Evolutionary conservation across 2,797 vertebrate genomes (phyloP), one percentile per base, ranked within the genome.

Genomic region (Microctenopoma lineatum): DNA sequence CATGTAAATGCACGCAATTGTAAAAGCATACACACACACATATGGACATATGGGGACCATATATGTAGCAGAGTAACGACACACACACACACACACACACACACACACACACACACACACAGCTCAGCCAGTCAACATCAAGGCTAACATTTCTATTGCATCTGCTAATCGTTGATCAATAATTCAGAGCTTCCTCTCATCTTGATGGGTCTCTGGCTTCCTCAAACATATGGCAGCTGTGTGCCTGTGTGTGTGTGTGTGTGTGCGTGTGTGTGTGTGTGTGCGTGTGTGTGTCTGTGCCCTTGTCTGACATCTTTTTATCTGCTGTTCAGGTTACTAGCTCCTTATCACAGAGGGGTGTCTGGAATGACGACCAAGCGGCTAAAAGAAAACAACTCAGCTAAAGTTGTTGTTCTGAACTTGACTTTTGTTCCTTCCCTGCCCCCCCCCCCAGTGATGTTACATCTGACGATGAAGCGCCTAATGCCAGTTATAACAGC

Each of bases 141-240:
- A 95, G 96, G 95, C 93, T 96, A 97, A 96, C 95, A 96, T 97
- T 98, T 97, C 95, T 94, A 96, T 96, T 95, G 96, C 96, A 98
- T 98, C 97, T 97, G 95, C 93, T 98, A 97, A 99, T 98, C 96
- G 95, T 91, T 96, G 95, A 97, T 98, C 97, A 99, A 99, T 99
- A 98, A 98, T 99, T 97, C 95, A 98, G 89, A 93, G 70, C 84
- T 79, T 71, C 88, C 93, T 94, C 87, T 93, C 94, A 94, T 96
- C 95, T 95, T 95, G 93, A 95, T 96, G 95, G 94, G 95, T 94
- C 93, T 93, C 93, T 84, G 88, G 91, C 90, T 95, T 96, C 94
- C 95, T 93, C 91, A 90, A 95, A 94, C 97, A 98, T 96, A 96
- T 96, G 97, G 96, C 90, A 90, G 77, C 71, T 87, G 84, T 68